Base-by-base conservation (phyloP, 2,888 invertebrate genomes). In the Lasioglossum villosulum region DNA sequence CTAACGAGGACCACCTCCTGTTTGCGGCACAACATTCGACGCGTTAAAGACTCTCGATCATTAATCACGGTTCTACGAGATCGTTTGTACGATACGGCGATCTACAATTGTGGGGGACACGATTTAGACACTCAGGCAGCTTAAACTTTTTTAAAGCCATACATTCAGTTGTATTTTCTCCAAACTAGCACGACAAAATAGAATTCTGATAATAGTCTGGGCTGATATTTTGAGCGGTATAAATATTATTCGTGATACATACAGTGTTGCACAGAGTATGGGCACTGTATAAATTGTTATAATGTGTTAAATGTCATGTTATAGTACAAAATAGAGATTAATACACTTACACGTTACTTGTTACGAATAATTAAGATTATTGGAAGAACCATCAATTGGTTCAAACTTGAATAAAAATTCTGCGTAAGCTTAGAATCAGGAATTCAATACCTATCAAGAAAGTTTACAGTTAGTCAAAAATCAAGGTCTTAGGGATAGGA, bases 1-100 rank as follows among this genome's bases (percentile, higher is more conserved):
- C 66, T 59, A 75, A 75, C 48, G 37, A 42, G 14, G 52, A 75
- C 27, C 39, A 73, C 42, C 77, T 39, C n/a, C 59, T 34, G 63
- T 27, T 59, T 30, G 16, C 63, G 23, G 1, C 14, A 12, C 45
- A 42, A 30, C n/a, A 45, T 45, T 37, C n/a, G 71, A 23, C 42
- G 34, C 45, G 8, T 48, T 27, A 12, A 23, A 73, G 23, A 34
- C 42, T 6, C 0, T 52, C 48, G 34, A 23, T 23, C 19, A 5
- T 34, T 34, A 12, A 34, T 52, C 23, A 30, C 8, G 27, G 16
- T 45, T 72, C 52, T 23, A 8, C 8, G 56, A 56, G 56, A 56
- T 63, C 63, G 16, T 19, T 16, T 27, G 4, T 30, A 30, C 30
- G 30, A 14, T 30, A 19, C 16, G 19, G 56, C 12, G 12, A n/a